Conservation (phyloP, 2,113 vertebrate species). For the Oryzias javanicus region DNA sequence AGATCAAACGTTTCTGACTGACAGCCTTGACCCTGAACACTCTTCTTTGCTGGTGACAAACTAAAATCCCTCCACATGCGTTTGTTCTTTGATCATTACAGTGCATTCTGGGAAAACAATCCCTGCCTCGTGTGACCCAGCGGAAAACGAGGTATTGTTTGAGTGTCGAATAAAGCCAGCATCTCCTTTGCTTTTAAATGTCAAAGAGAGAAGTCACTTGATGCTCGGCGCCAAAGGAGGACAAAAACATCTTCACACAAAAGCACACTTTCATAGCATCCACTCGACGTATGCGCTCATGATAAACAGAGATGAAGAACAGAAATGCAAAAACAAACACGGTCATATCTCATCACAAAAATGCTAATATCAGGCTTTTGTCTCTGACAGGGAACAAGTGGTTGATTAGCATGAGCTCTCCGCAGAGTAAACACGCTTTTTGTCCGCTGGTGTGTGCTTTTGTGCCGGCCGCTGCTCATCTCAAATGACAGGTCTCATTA, state of each 20-base stretch:
- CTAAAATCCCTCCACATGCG: background rate
- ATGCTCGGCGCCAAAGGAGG: constrained; percentile 5
- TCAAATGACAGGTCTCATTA: constrained; percentile 61
- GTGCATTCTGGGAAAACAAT: constrained; percentile 17
- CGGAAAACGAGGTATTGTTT: constrained; percentile 4
- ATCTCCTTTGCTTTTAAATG: constrained; percentile 22
- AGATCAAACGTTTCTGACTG: constrained; percentile 1
- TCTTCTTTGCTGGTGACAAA: background rate
- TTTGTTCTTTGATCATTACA: background rate
- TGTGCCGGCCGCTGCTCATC: constrained; percentile 25
- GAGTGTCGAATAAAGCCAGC: constrained; percentile 19
- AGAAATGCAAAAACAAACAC: constrained; percentile 38
- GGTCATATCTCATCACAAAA: constrained; percentile 38
- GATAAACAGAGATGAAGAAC: constrained; percentile 31
- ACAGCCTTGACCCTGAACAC: constrained; percentile 1
- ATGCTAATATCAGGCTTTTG: constrained; percentile 57
- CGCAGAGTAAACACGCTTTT: constrained; percentile 59
- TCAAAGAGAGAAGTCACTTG: constrained; percentile 22
- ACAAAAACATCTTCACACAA: constrained; percentile 39
- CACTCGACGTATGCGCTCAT: constrained; percentile 29
- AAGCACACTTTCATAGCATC: constrained; percentile 24
- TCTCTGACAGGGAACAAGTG: constrained; percentile 52
- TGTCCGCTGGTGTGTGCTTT: constrained; percentile 36
- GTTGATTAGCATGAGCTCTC: constrained; percentile 58
- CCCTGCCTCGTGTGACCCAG: background rate